Base-by-base conservation (phyloP, 1,140 invertebrate genomes). In the Ostrea edulis region DNA sequence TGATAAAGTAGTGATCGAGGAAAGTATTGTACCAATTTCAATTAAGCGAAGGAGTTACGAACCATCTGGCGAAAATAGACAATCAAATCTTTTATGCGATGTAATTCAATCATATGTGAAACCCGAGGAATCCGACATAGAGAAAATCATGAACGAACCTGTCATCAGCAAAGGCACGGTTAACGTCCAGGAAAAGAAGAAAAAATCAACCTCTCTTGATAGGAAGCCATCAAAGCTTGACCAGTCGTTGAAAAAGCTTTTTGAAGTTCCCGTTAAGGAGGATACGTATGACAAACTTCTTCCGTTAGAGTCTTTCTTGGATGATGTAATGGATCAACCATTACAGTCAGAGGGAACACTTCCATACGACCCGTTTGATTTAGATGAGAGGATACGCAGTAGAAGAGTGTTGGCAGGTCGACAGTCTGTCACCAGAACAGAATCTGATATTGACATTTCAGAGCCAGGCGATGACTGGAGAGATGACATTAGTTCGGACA, bases 391-490 rank as follows among this genome's bases (percentile, higher is more conserved):
- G 68, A 29, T 77, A 77, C 25, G 29, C 4, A 77, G 11, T 17
- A 77, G 68, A 77, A 29, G 68, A 77, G 68, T 35, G 8, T n/a
- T 83, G 20, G 82, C 17, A 12, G 82, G 82, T 17, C 44, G 82
- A 14, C 82, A 83, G 1, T 83, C 82, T n/a, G 53, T 83, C 5
- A 83, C 82, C 20, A 52, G 82, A 52, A 83, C 82, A 52, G 82
- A 83, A 52, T 83, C 82, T 52, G 82, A 83, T 17, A 83, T 83
- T 83, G 82, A 83, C 20, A 53, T 83, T 52, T 83, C 82, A 25
- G 82, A 83, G 44, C 82, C 82, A 2, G 82, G 82, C 5, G 82
- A 82, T 82, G 65, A 77, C 12, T 29, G 25, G 68, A 77, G 68
- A 35, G 68, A 77, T 29, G 82, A 83, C 22, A 83, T 83, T 4